These are phyloP conservation scores for Palythoa caribaeorum DNA, from an alignment of 92 coral and sea anemone species.

Conservation along the genomic window DNA sequence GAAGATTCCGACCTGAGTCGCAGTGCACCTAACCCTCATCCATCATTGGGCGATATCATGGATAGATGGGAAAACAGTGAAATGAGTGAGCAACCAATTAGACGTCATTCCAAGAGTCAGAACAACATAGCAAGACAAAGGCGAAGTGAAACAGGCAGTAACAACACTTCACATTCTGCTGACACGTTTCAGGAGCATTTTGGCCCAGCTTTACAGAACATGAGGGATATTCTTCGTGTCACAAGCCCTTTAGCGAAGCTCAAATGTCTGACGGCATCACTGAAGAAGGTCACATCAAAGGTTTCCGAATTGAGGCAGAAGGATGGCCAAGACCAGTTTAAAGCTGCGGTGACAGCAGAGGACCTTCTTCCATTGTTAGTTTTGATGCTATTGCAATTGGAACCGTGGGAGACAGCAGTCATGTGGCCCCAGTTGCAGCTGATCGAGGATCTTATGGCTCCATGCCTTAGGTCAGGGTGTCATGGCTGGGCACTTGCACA, in stretches of 20 bases:
- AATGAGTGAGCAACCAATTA: conserved; percentile 24
- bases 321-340: conserved; percentile 72
- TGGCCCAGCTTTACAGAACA: conserved; percentile 91
- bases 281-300: conserved; percentile 83
- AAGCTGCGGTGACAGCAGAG: conserved; percentile 95
- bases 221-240: conserved; percentile 81
- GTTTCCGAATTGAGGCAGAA: conserved; percentile 87
- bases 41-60: conserved; percentile 68
- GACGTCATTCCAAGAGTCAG: conserved; percentile 73
- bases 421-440: conserved; percentile 88
- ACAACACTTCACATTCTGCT: conserved; percentile 25
- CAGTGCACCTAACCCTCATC: conserved; percentile 72
- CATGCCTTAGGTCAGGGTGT: conserved; percentile 87
- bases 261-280: conserved; percentile 87
- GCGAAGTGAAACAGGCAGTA: conserved; percentile 15
- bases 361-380: conserved; percentile 91
- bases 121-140: conserved; percentile 45
- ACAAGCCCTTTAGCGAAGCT: conserved; percentile 84
- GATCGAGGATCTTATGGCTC: conserved; percentile 91
- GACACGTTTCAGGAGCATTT: conserved; percentile 93
- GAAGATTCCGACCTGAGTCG: conserved; percentile 53
- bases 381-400: conserved; percentile 95
- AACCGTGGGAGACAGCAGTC: conserved; percentile 90
- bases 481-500: conserved; percentile 97
- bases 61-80: conserved; percentile 58